Percentiles rank a stretch among this genome's conserved stretches.
Conservation (phyloP, 2,113 vertebrate species). For the Callorhinus ursinus region DNA sequence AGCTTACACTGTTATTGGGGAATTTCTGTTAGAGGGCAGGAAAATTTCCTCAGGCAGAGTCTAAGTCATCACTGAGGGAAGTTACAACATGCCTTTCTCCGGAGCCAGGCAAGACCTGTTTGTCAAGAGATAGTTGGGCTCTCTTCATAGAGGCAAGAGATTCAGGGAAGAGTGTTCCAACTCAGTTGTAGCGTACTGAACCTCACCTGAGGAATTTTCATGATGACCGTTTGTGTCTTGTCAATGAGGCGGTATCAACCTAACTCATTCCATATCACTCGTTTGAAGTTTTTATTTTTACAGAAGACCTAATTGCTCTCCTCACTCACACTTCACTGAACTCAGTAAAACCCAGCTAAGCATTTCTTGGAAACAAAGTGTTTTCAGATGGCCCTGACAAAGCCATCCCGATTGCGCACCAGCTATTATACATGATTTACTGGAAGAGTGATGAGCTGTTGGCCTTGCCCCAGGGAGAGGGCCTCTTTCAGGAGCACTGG, state of each 20-base stretch:
- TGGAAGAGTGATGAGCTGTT: neutral
- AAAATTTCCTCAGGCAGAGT: neutral
- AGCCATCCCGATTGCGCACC: neutral
- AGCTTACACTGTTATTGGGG: neutral
- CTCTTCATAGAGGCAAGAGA: neutral
- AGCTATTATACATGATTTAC: conserved; percentile 16
- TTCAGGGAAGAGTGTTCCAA: neutral
- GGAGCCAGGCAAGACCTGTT: neutral
- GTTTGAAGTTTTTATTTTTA: conserved; percentile 45
- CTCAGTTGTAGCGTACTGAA: neutral
- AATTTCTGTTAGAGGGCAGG: neutral
- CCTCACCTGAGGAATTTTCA: conserved; percentile 1
- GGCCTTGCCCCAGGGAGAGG: conserved; percentile 4
- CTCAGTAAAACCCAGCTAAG: conserved; percentile 65
- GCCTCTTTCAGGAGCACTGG: neutral
- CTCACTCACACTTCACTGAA: conserved; percentile 59
- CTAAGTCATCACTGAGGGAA: neutral
- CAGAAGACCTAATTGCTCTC: conserved; percentile 57
- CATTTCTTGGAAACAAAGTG: conserved; percentile 71
- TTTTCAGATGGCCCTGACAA: conserved; percentile 60
- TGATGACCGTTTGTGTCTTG: neutral
- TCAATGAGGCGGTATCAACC: neutral
- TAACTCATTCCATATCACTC: neutral
- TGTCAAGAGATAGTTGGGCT: neutral
- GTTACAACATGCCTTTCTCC: neutral